Evolutionary conservation across 2,888 invertebrate species (phyloP), one percentile per base, ranked within the genome.

Genomic region (Protonemura montana): DNA sequence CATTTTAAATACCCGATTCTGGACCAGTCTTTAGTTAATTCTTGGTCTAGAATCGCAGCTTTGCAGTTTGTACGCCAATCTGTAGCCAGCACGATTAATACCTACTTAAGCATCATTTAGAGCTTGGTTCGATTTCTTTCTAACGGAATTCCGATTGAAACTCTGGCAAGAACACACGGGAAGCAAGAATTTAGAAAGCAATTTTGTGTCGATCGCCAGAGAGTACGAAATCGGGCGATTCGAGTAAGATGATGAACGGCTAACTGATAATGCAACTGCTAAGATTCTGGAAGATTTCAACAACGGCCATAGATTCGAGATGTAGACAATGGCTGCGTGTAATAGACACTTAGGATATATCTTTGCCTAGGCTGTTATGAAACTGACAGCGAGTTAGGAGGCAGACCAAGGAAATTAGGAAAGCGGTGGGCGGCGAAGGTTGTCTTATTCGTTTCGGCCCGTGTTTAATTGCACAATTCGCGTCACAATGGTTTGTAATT

Each of bases 361-460:
- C 59, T 21, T 21, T 59, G 59, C n/a, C n/a, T n/a, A n/a, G n/a
- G 59, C 16, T 59, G 59, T 59, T 59, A 59, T 59, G 59, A 59
- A 59, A 59, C 59, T 59, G 59, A 21, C 59, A 10, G 13, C 59
- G 21, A 16, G 59, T 59, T 59, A 2, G 59, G 59, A 3, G 59
- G 59, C 59, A 59, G 59, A 59, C 21, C 59, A 21, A 21, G 59
- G 59, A 59, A 59, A 59, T 59, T 2, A 59, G 59, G 59, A 59
- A 59, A 59, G 59, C 59, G 59, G 3, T 59, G 59, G 59, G 59
- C 59, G 59, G 59, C 59, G 59, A 59, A 59, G 59, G 59, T 59
- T 59, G 59, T 59, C 16, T 59, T 59, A 59, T 59, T 59, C 59
- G 59, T 21, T 59, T 59, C 59, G 59, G 59, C 59, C 35, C 13